A percentile compares a stretch with the other conserved stretches of the same genome.
Conservation (phyloP, 2,113 vertebrate genomes). For the Prochilodus magdalenae region DNA sequence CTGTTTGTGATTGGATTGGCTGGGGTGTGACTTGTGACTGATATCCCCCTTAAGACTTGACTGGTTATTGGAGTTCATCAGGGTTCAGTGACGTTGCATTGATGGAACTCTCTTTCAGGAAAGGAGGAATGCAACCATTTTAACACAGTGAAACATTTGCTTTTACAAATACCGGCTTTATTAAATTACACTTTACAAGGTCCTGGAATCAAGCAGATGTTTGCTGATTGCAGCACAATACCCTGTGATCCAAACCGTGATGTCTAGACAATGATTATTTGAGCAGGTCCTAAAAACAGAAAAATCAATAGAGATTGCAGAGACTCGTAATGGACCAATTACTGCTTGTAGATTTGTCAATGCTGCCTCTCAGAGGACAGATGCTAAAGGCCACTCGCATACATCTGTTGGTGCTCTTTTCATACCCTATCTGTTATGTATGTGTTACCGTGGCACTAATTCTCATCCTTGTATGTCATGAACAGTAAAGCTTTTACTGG, state of each 20-base stretch:
- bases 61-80: conserved; percentile 4
- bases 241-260: conserved; percentile 62
- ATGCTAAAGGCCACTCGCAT: conserved; percentile 61
- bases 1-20: neutral
- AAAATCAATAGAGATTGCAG: conserved; percentile 71
- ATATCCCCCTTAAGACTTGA: conserved; percentile 10
- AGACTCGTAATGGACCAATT: conserved; percentile 76
- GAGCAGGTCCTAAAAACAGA: conserved; percentile 69
- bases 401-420: conserved; percentile 20
- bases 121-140: conserved; percentile 15
- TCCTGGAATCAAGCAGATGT: conserved; percentile 59
- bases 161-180: conserved; percentile 42
- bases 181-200: conserved; percentile 54
- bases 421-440: neutral
- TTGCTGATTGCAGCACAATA: conserved; percentile 34
- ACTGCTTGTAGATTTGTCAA: conserved; percentile 77
- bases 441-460: neutral
- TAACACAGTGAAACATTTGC: conserved; percentile 56
- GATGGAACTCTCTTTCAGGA: conserved; percentile 30
- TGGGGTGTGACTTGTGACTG: conserved; percentile 6
- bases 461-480: neutral
- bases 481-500: no score
- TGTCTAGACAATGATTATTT: conserved; percentile 73
- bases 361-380: conserved; percentile 69
- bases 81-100: neutral